Base-by-base conservation (phyloP, 2,113 vertebrate species). In the Ophthalmolycus amberensis region DNA sequence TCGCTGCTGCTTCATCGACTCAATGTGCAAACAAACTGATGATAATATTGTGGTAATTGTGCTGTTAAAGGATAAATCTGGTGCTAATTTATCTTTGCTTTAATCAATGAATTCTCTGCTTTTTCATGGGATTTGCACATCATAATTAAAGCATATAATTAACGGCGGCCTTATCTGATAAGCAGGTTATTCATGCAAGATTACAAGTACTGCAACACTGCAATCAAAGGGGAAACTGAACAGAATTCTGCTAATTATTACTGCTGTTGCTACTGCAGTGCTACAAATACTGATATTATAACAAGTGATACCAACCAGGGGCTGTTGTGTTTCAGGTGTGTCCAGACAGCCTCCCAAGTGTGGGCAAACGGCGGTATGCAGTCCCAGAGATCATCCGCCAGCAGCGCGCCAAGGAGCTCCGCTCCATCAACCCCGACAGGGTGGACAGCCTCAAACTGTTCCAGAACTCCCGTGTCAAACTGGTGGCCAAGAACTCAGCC, bases 321-420 rank as follows among this genome's bases (percentile, higher is more conserved):
- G 0, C 5, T 73, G n/a, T 20, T 71, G 27, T 67, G 20, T 84
- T 87, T 66, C 85, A 94, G 93, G 82, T 99, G 80, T 98, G 97
- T 83, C 98, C 98, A 0, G 93, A 95, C 44, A 96, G 96, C 82
- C 96, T 97, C 0, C 98, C 98, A 0, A 88, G 93, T 3, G 96
- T 99, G 22, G 98, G 98, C 9, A 98, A 97, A 60, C 92, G 95
- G 42, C 94, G 95, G 3, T 92, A 92, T 76, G 95, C 98, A 0
- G 98, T 99, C 37, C 97, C 96, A 71, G 98, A 99, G 77, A 97
- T 99, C 75, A 79, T 97, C 0, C 93, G 91, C 48, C 95, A 93
- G 59, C 95, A 95, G 56, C 94, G 94, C 15, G 83, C 83, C 0
- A 92, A 89, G 68, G 93, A 94, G 71, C 87, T 94, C 2, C 89